phyloP scores from a whole-genome alignment of 2,888 invertebrate genomes.

The Drosophila koepferae region DNA sequence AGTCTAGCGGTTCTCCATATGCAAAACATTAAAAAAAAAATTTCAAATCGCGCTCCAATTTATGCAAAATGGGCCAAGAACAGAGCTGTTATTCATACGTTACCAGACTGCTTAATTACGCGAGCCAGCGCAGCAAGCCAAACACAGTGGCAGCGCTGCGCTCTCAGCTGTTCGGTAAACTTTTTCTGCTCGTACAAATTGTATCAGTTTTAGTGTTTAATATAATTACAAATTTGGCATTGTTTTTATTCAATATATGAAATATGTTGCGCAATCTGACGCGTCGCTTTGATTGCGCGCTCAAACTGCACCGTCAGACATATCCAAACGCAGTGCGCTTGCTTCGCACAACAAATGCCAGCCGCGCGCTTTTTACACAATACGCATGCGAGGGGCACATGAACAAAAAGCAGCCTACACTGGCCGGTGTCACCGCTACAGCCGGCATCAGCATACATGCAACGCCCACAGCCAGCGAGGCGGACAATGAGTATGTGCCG shows the following conservation, averaged over 20 bases:
- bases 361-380: constrained; percentile 57
- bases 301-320: constrained; percentile 40
- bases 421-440: background rate
- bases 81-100: constrained; percentile 2
- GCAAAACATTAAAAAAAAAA: too few species aligned
- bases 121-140: background rate
- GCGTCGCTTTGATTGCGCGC: constrained; percentile 50
- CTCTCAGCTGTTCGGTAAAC: constrained; percentile 40
- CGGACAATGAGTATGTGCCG: constrained; percentile 76
- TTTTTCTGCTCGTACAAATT: constrained; percentile 15
- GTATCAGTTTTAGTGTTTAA: constrained; percentile 9
- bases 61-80: background rate
- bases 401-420: constrained; percentile 15
- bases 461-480: constrained; percentile 44
- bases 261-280: constrained; percentile 61
- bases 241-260: background rate
- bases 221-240: background rate
- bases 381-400: constrained; percentile 23
- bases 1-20: too few species aligned
- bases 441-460: constrained; percentile 38
- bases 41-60: background rate
- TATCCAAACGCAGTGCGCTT: background rate
- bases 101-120: constrained; percentile 6
- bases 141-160: constrained; percentile 25
- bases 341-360: background rate